Conservation (phyloP, 2,888 invertebrate genomes). For the Caenorhabditis doughertyi region DNA sequence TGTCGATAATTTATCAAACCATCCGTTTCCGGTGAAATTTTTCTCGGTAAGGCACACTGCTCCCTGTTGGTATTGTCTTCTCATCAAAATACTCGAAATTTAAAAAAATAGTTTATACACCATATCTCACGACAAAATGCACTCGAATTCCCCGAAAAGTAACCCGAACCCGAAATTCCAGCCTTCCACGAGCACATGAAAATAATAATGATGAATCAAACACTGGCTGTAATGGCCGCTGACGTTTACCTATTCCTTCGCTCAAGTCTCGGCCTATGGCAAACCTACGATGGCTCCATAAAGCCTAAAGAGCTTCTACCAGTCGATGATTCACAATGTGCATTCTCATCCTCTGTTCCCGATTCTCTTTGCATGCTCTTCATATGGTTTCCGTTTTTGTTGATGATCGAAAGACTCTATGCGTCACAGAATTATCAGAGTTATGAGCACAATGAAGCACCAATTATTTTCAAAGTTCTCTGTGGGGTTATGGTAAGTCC, state of each 20-base stretch:
- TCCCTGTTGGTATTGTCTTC: too few species aligned
- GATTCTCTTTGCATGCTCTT: constrained; percentile 59
- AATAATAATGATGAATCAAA: constrained; percentile 56
- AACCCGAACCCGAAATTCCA: constrained; percentile 30
- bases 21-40: too few species aligned
- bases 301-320: constrained; percentile 1
- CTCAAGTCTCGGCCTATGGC: constrained; percentile 38
- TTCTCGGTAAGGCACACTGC: neutral
- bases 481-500: constrained; percentile 57
- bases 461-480: constrained; percentile 35
- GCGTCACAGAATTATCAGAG: constrained; percentile 61
- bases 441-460: constrained; percentile 59
- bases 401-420: constrained; percentile 59
- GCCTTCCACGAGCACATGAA: constrained; percentile 63
- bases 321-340: constrained; percentile 54
- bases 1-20: too few species aligned
- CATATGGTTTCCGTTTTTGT: constrained; percentile 62
- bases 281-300: constrained; percentile 22
- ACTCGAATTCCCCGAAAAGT: too few species aligned
- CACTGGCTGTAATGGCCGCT: constrained; percentile 53
- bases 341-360: constrained; percentile 61
- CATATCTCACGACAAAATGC: too few species aligned
- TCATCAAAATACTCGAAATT: too few species aligned
- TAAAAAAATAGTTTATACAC: too few species aligned
- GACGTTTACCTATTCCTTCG: constrained; percentile 45